A percentile compares a stretch with the other conserved stretches of the same genome.
Conservation (phyloP, 2,888 invertebrate genomes). For the Furcula furcula region DNA sequence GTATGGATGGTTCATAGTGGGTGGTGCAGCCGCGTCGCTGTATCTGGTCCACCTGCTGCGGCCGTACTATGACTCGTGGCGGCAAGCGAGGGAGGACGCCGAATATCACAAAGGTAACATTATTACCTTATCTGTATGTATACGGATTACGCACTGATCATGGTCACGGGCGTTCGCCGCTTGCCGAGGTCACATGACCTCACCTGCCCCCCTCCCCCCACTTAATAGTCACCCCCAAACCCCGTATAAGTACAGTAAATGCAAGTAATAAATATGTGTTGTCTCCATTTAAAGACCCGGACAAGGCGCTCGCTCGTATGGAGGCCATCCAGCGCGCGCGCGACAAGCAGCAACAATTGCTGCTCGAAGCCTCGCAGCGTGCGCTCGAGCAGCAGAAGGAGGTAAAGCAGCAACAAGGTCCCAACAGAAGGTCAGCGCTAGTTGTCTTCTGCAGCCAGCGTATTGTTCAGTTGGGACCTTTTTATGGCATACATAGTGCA, state of each 20-base stretch:
- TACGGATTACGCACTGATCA: too few relatives aligned
- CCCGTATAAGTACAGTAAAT: too few relatives aligned
- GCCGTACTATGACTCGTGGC: conserved; percentile 42
- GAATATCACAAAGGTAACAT: conserved; percentile 59
- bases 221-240: too few relatives aligned
- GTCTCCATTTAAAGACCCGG: conserved; percentile 68
- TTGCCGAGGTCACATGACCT: too few relatives aligned
- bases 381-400: conserved; percentile 51
- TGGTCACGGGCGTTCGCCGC: too few relatives aligned
- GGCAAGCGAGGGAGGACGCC: conserved; percentile 55
- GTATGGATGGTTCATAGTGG: conserved; percentile 63
- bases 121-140: too few relatives aligned
- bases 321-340: conserved; percentile 61
- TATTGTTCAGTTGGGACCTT: too few relatives aligned
- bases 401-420: conserved; percentile 31
- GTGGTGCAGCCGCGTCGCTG: conserved; percentile 17
- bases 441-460: too few relatives aligned
- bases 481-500: too few relatives aligned
- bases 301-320: conserved; percentile 51
- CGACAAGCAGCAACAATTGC: conserved; percentile 49
- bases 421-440: too few relatives aligned
- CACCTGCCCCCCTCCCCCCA: too few relatives aligned
- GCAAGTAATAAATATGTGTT: too few relatives aligned
- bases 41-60: conserved; percentile 31
- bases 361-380: conserved; percentile 46